A percentile compares a stretch with the other conserved stretches of the same genome.
Evolutionary conservation across 2,113 vertebrate species (phyloP).

Genomic region (Clarias macrocephalus): DNA sequence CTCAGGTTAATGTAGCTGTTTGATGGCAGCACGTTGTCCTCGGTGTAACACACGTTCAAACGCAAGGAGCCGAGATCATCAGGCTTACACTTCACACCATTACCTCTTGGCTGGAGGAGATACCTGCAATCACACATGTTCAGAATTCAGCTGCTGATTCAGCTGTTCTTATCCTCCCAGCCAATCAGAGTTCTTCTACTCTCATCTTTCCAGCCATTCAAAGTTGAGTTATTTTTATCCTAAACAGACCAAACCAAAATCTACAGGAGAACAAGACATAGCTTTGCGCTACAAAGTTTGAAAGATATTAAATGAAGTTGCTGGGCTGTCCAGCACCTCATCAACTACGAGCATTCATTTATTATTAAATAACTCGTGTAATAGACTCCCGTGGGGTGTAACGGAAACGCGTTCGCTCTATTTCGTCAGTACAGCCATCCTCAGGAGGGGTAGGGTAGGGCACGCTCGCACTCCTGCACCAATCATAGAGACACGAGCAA

Average conservation of each 20-base stretch:
- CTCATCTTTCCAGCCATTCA: not conserved
- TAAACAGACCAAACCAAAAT: not conserved
- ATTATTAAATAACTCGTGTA: too few species aligned
- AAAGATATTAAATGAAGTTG: too few species aligned
- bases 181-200: not conserved
- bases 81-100: constrained; percentile 89
- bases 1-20: constrained; percentile 84
- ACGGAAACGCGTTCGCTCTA: too few species aligned
- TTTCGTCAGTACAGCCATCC: too few species aligned
- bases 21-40: constrained; percentile 94
- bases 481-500: too few species aligned
- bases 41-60: constrained; percentile 90
- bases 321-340: too few species aligned
- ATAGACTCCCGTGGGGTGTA: too few species aligned
- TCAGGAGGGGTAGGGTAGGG: too few species aligned
- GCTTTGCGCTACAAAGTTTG: too few species aligned
- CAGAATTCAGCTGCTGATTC: not conserved
- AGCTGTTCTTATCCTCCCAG: not conserved
- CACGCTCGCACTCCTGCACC: too few species aligned
- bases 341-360: too few species aligned
- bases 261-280: too few species aligned
- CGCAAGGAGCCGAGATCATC: constrained; percentile 93
- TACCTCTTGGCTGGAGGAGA: constrained; percentile 92
- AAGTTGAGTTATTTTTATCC: not conserved
- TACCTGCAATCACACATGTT: constrained; percentile 77